Conservation (phyloP, 92 coral and sea anemone species). For the Galaxea fascicularis region DNA sequence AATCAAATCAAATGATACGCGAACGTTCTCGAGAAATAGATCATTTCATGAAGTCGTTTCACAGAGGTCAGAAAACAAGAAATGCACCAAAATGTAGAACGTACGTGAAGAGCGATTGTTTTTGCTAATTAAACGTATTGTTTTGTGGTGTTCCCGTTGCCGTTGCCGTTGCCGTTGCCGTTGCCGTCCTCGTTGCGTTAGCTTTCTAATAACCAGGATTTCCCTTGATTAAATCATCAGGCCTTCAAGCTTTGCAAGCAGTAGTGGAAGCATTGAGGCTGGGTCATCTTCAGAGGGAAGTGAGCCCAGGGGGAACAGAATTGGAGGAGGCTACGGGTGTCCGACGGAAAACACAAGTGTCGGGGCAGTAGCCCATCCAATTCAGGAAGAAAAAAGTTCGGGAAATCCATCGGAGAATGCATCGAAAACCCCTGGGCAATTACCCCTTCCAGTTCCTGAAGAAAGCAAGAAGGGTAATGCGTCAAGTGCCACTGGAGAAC, state of each 20-base stretch:
- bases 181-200: too few species aligned
- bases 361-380: neutral
- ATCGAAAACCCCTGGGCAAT: neutral
- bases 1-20: too few species aligned
- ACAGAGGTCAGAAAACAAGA: too few species aligned
- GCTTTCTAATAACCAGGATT: too few species aligned
- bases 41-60: too few species aligned
- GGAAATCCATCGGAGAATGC: neutral
- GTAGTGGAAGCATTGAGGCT: neutral
- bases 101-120: too few species aligned
- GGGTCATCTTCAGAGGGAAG: neutral
- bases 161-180: too few species aligned
- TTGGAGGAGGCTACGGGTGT: neutral
- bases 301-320: neutral
- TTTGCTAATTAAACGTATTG: too few species aligned
- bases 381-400: neutral
- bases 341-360: neutral
- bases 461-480: neutral
- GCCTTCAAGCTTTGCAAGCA: neutral
- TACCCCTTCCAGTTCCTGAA: slow-evolving; percentile 7
- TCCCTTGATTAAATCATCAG: too few species aligned
- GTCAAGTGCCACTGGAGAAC: neutral
- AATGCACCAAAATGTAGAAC: too few species aligned
- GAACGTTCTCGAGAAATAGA: too few species aligned
- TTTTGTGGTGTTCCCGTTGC: too few species aligned